phyloP scores from a whole-genome alignment of 2,797 vertebrate genomes.

The Setipinna tenuifilis region DNA sequence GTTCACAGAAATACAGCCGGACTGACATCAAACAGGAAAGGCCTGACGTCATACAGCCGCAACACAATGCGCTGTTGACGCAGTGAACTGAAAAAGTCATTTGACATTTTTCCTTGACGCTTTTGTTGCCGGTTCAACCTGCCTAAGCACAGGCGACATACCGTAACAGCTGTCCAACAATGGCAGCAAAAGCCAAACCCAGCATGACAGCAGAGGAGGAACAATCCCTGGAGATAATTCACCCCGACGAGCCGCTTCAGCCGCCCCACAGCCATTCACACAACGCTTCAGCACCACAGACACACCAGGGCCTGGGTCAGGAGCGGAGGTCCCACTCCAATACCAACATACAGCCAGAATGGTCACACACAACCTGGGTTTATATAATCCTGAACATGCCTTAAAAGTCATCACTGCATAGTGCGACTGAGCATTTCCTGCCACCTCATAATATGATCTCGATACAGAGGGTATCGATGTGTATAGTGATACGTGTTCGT shows the following conservation, averaged over 20 bases:
- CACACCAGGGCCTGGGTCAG: not conserved
- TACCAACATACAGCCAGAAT: no score
- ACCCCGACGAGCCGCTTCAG: not conserved
- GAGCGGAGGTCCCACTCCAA: not conserved
- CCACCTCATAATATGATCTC: no score
- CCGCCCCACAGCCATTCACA: not conserved
- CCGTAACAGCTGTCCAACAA: constrained; percentile 1
- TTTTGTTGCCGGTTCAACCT: not conserved
- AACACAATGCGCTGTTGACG: constrained; percentile 9
- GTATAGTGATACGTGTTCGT: no score
- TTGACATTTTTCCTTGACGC: constrained; percentile 24
- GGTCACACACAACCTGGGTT: no score
- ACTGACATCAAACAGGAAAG: constrained; percentile 12
- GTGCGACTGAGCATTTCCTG: no score
- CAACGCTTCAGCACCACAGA: not conserved
- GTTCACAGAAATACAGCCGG: not conserved
- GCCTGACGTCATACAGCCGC: not conserved
- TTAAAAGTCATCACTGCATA: no score
- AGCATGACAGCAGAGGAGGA: not conserved
- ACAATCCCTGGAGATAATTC: not conserved
- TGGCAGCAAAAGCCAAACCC: not conserved
- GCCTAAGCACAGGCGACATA: not conserved
- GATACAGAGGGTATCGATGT: no score
- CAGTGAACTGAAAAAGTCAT: not conserved
- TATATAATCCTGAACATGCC: no score